phyloP scores from a whole-genome alignment of 92 coral and sea anemone genomes.

The Parazoanthus swiftii region DNA sequence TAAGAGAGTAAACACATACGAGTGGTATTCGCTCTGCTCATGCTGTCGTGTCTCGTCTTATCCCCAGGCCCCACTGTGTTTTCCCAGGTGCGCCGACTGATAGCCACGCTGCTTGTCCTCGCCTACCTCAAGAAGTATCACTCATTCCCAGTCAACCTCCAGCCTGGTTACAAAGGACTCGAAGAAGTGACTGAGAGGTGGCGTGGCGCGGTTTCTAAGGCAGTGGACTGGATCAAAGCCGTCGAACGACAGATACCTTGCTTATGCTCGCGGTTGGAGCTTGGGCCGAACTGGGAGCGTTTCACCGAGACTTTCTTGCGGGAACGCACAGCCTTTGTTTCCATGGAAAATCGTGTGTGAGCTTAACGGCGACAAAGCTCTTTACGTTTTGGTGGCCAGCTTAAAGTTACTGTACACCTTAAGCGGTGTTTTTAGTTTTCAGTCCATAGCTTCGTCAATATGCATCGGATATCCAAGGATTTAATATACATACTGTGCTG shows the following conservation, averaged over 20 bases:
- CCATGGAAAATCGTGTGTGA: background rate
- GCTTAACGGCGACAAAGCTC: background rate
- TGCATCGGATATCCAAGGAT: too few relatives aligned
- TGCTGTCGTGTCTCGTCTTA: too few relatives aligned
- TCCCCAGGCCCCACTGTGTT: slow-evolving; percentile 68
- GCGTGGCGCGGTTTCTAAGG: slow-evolving; percentile 55
- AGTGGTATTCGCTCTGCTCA: too few relatives aligned
- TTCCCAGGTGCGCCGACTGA: slow-evolving; percentile 62
- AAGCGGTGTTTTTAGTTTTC: too few relatives aligned
- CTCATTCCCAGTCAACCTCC: slow-evolving; percentile 59
- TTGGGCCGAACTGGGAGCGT: slow-evolving; percentile 87
- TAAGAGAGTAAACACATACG: too few relatives aligned
- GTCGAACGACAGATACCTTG: slow-evolving; percentile 83
- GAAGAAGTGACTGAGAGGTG: slow-evolving; percentile 22
- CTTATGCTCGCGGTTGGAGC: slow-evolving; percentile 84
- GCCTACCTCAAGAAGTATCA: slow-evolving; percentile 61
- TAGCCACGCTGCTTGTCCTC: slow-evolving; percentile 78
- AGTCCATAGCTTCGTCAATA: too few relatives aligned
- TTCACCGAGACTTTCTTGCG: slow-evolving; percentile 24
- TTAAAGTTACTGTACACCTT: too few relatives aligned
- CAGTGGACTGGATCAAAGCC: slow-evolving; percentile 79
- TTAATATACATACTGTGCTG: too few relatives aligned
- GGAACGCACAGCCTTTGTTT: background rate
- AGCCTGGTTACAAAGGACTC: slow-evolving; percentile 39
- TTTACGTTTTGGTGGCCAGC: background rate